Evolutionary conservation across 1,140 invertebrate genomes (phyloP), one percentile per base, ranked within the genome.

Genomic region (Melitaea cinxia): DNA sequence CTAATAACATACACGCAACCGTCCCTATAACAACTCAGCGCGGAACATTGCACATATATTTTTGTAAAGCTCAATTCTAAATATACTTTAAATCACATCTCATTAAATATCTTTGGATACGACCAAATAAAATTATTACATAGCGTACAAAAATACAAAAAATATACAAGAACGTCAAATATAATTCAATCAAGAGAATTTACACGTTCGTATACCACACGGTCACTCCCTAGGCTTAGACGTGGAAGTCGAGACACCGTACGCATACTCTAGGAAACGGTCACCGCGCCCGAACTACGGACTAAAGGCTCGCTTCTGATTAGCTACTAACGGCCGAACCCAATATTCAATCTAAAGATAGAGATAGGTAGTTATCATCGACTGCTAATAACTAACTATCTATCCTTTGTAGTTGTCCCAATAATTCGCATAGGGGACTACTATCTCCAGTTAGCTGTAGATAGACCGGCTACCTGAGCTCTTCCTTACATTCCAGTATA

Each of bases 101-200:
- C 78, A 82, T 87, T 88, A 90, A 88, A 90, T 90, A 90, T 90
- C 88, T 90, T 90, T 89, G 88, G 86, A 77, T 85, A 81, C 78
- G 79, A 88, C 83, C 86, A 85, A 90, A 86, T 80, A 82, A 87
- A 88, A 88, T 77, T 85, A 85, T 75, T 64, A 77, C 79, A 79
- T 78, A 86, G 77, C 82, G 72, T 88, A 87, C 80, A 88, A 88
- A 84, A 90, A 87, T 88, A 90, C 76, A 87, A 85, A 85, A 85
- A 88, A 89, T 88, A 84, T 85, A 89, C 83, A 86, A 83, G 75
- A 85, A 80, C 69, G 77, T 80, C 69, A 66, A 78, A 74, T 79
- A 73, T 75, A 65, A 69, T 39, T 39, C 62, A 30, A 57, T 56
- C 26, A 53, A 30, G 15, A 23, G 26, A 70, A 68, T 66, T 67